Evolutionary conservation across 2,113 vertebrate species (phyloP).

Genomic region (Hyaena hyaena): DNA sequence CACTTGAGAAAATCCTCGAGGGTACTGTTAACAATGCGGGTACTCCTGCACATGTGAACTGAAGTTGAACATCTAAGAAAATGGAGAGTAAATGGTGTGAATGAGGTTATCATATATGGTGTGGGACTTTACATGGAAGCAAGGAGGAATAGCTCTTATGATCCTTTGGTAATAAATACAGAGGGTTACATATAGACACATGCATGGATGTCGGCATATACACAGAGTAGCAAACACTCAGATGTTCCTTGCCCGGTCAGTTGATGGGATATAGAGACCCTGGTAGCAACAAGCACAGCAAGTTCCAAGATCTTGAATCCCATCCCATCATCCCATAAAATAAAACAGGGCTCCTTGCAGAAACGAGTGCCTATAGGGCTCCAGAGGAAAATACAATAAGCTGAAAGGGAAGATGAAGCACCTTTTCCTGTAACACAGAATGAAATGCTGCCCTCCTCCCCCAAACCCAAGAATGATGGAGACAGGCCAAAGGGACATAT

Average conservation of each 20-base stretch:
- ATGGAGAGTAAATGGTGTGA: no score
- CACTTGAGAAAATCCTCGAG: neutral
- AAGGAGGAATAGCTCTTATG: no score
- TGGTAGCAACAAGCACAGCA: neutral
- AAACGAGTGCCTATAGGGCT: neutral
- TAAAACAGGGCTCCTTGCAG: neutral
- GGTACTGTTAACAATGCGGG: neutral
- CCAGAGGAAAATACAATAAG: neutral
- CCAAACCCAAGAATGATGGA: neutral
- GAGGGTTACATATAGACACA: neutral
- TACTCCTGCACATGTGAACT: neutral
- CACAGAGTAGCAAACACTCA: neutral
- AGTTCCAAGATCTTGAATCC: neutral
- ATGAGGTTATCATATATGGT: no score
- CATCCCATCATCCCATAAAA: neutral
- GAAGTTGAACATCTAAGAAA: neutral
- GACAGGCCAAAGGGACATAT: neutral
- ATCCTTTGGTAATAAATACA: neutral
- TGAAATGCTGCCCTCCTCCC: neutral
- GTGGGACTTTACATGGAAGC: no score
- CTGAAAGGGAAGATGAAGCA: neutral
- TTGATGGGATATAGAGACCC: neutral
- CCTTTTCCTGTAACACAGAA: neutral
- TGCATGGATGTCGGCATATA: neutral
- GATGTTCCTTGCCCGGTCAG: neutral